phyloP scores from a whole-genome alignment of 2,113 vertebrate genomes.

The Alligator mississippiensis region DNA sequence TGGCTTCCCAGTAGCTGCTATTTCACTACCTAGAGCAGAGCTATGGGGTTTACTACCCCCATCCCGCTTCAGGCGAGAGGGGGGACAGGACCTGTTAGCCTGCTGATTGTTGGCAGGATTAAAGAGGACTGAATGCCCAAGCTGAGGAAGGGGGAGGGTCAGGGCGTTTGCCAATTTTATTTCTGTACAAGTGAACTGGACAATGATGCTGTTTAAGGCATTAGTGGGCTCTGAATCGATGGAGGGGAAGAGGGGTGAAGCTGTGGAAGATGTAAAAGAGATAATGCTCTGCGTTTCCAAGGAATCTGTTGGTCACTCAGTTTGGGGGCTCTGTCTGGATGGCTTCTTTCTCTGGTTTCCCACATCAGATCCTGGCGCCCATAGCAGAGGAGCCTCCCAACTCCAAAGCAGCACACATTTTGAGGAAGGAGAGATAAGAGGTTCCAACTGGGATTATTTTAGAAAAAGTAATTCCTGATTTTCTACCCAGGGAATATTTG shows the following conservation, averaged over 20 bases:
- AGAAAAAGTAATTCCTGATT: not conserved
- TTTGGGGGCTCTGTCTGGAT: not conserved
- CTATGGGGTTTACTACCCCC: not conserved
- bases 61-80: accelerated
- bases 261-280: not conserved
- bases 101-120: not conserved
- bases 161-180: not conserved
- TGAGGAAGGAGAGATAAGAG: not conserved
- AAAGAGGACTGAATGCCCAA: not conserved
- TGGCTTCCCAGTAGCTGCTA: not conserved
- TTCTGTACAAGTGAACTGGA: not conserved
- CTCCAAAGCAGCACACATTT: not conserved
- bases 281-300: not conserved
- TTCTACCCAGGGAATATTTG: not conserved
- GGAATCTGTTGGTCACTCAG: not conserved
- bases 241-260: not conserved
- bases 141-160: not conserved
- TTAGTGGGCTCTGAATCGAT: not conserved
- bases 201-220: not conserved
- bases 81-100: too few species aligned
- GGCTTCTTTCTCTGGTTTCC: not conserved
- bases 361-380: not conserved
- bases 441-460: not conserved
- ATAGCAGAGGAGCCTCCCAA: not conserved
- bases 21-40: not conserved